phyloP scores from a whole-genome alignment of 2,797 vertebrate genomes.

The Pseudochirops corinnae region DNA sequence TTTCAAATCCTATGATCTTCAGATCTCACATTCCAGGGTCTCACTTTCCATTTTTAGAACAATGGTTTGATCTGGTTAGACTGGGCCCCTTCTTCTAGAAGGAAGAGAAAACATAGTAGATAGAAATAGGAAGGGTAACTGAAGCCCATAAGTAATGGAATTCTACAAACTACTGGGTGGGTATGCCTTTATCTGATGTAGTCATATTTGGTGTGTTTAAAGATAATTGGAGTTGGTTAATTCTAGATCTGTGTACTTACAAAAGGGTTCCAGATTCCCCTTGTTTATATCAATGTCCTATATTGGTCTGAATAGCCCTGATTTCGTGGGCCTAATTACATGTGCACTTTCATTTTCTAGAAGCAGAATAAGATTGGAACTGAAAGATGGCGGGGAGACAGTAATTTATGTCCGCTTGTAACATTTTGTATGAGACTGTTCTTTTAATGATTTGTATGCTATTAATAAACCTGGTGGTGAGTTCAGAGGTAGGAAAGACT shows the following conservation, averaged over 20 bases:
- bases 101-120: not conserved
- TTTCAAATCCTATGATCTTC: not conserved
- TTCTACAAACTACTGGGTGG: not conserved
- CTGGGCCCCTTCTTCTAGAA: not conserved
- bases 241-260: not conserved
- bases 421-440: not conserved
- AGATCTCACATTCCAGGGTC: not conserved
- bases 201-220: not conserved
- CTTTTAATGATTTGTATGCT: not conserved
- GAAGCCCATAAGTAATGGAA: not conserved
- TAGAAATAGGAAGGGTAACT: not conserved
- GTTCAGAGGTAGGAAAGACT: not conserved
- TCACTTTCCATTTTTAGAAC: not conserved
- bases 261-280: not conserved
- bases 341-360: not conserved
- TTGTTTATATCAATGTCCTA: not conserved
- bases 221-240: not conserved
- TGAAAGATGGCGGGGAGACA: not conserved
- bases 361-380: not conserved
- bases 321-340: not conserved
- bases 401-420: not conserved
- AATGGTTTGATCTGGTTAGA: not conserved
- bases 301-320: not conserved
- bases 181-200: not conserved
- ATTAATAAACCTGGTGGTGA: not conserved